A percentile compares a stretch with the other conserved stretches of the same genome.
Evolutionary conservation across 2,113 vertebrate genomes (phyloP).

Genomic region (Peucedramus taeniatus): DNA sequence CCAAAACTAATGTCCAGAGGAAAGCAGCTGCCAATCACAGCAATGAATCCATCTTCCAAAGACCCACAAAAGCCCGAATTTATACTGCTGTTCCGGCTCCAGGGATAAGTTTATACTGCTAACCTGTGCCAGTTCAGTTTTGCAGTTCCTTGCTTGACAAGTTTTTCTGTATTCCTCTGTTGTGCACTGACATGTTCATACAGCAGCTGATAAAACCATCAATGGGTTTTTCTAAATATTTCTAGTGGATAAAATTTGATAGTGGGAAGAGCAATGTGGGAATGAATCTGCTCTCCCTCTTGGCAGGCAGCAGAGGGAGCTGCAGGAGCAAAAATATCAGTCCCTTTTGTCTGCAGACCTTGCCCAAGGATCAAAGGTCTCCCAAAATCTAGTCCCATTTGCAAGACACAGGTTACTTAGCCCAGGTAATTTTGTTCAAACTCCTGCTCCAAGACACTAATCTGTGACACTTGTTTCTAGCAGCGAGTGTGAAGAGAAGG

Average conservation of each 20-base stretch:
- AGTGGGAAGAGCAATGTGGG: background rate
- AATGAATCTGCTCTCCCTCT: background rate
- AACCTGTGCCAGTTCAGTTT: background rate
- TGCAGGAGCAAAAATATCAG: background rate
- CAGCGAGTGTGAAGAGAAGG: background rate
- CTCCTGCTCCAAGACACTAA: background rate
- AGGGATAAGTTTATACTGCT: background rate
- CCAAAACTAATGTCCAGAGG: background rate
- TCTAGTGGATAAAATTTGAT: background rate
- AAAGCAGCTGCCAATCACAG: background rate
- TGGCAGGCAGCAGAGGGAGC: conserved; percentile 32
- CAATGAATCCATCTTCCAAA: background rate
- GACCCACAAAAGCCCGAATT: background rate
- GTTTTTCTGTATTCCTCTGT: background rate
- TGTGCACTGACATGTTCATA: background rate
- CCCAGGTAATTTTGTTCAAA: background rate
- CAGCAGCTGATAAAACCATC: background rate
- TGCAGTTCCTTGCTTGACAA: background rate
- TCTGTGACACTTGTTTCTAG: background rate
- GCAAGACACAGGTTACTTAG: background rate
- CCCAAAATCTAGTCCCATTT: background rate
- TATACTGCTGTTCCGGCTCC: background rate
- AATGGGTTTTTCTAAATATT: background rate
- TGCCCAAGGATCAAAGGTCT: background rate
- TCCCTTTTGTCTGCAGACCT: background rate